Evolutionary conservation across 2,113 vertebrate genomes (phyloP).

Genomic region (Aix galericulata): DNA sequence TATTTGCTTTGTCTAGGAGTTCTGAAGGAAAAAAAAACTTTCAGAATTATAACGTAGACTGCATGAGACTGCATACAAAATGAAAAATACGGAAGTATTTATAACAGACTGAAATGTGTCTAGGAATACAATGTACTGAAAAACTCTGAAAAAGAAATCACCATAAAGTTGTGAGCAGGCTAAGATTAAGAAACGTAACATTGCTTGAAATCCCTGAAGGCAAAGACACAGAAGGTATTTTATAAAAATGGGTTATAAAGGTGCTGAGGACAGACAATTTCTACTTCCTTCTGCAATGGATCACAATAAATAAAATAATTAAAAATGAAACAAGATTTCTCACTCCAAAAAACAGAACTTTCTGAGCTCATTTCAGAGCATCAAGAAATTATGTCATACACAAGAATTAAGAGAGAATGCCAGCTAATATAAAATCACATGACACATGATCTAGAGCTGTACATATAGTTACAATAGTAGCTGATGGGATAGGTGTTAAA

Average conservation of each 20-base stretch:
- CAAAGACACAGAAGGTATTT: conserved; percentile 9
- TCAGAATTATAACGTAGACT: not conserved
- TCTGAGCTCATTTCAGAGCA: not conserved
- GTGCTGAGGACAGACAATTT: not conserved
- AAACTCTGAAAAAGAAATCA: conserved; percentile 9
- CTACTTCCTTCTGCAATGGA: conserved; percentile 3
- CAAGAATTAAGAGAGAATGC: not conserved
- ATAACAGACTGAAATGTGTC: not conserved
- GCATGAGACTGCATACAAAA: not conserved
- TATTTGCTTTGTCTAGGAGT: not conserved
- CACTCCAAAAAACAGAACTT: not conserved
- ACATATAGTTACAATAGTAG: not conserved
- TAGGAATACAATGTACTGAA: not conserved
- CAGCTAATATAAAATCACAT: not conserved
- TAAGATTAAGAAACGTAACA: conserved; percentile 49
- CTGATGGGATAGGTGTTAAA: not conserved
- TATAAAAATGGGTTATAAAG: conserved; percentile 24
- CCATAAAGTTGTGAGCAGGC: conserved; percentile 19
- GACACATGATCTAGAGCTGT: not conserved
- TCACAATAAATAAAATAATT: not conserved
- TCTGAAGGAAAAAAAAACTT: not conserved
- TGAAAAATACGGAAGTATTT: not conserved
- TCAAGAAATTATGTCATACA: not conserved
- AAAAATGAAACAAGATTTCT: conserved; percentile 2
- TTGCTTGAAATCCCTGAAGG: not conserved